Evolutionary conservation across 2,797 vertebrate species (phyloP).

Genomic region (Tarsius wallacei): DNA sequence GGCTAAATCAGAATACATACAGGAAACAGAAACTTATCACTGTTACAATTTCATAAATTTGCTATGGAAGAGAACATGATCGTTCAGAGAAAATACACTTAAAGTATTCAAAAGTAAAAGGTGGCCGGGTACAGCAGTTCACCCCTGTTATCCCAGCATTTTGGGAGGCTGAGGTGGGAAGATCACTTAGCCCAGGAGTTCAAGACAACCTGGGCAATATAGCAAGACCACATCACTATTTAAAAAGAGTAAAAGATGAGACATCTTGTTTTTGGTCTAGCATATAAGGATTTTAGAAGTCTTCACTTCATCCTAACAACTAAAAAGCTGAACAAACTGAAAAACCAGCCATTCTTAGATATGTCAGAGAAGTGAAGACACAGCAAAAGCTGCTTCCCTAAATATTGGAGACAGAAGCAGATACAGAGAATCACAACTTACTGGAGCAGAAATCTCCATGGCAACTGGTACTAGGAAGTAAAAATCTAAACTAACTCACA

Average conservation of each 20-base stretch:
- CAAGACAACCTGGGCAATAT: no score
- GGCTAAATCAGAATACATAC: not conserved
- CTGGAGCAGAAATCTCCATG: not conserved
- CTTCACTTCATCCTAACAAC: not conserved
- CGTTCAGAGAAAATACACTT: not conserved
- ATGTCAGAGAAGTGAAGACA: not conserved
- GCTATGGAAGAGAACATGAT: not conserved
- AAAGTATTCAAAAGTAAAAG: not conserved
- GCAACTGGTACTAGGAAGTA: not conserved
- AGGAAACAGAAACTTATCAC: not conserved
- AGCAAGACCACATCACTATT: no score
- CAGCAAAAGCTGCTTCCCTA: not conserved
- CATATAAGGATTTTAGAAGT: not conserved
- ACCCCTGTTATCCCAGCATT: no score
- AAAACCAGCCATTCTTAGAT: not conserved
- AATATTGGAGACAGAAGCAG: not conserved
- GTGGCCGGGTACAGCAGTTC: no score
- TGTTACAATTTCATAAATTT: not conserved
- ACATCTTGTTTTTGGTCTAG: not conserved
- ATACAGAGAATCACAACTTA: not conserved
- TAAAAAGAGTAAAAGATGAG: not conserved
- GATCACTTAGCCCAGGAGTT: no score
- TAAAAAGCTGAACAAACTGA: not conserved
- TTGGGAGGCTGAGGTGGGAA: no score
- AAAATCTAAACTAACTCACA: not conserved